A percentile compares a stretch with the other conserved stretches of the same genome.
Conservation (phyloP, 2,113 vertebrate species). For the Girardinichthys multiradiatus region DNA sequence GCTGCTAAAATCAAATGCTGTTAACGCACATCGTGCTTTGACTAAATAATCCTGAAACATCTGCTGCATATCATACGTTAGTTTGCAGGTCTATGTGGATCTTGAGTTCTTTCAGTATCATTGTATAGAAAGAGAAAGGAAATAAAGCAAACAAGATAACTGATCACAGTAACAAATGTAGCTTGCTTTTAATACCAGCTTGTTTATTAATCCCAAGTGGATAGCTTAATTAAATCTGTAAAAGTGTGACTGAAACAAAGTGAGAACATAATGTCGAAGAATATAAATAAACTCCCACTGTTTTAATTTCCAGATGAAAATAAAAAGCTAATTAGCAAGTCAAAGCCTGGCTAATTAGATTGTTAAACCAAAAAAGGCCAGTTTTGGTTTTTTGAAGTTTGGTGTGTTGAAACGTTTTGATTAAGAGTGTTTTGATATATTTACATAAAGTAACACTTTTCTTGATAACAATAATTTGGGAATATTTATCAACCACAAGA, state of each 20-base stretch:
- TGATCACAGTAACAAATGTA: constrained; percentile 1
- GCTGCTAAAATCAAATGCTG: constrained; percentile 6
- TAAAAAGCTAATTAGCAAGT: neutral
- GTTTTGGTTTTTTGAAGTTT: too few species aligned
- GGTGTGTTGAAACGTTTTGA: too few species aligned
- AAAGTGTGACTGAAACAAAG: neutral
- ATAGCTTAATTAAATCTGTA: too few species aligned
- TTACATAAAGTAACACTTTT: too few species aligned
- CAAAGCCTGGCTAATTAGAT: neutral
- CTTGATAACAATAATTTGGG: too few species aligned
- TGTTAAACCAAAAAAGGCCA: neutral
- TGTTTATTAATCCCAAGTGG: neutral
- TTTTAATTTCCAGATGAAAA: neutral
- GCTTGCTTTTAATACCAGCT: neutral
- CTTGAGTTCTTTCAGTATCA: neutral
- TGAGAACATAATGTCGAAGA: neutral
- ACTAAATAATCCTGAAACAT: neutral
- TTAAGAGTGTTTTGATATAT: too few species aligned
- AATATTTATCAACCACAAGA: too few species aligned
- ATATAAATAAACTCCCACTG: neutral
- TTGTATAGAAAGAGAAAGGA: neutral
- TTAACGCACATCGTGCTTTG: constrained; percentile 15
- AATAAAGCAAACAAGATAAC: neutral
- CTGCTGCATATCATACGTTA: neutral
- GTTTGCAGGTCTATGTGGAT: neutral